Conservation (phyloP, 2,113 vertebrate genomes). For the Lichenostomus cassidix region DNA sequence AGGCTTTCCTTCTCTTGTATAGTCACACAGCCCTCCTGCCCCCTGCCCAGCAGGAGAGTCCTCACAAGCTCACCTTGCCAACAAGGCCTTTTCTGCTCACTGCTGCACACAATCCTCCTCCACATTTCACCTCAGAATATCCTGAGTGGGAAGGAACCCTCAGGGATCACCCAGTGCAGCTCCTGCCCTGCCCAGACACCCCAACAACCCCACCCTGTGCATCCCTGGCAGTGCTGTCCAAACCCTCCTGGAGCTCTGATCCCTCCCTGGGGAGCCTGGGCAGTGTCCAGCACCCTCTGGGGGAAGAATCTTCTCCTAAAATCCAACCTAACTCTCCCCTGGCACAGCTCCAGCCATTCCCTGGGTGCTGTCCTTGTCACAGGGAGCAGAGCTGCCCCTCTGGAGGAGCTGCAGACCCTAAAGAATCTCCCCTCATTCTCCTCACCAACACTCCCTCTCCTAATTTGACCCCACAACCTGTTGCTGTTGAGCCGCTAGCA, state of each 20-base stretch:
- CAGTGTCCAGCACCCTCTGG: neutral
- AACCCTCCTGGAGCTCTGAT: neutral
- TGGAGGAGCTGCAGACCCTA: neutral
- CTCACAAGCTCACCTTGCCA: neutral
- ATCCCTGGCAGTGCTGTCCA: accelerated
- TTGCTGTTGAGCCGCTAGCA: too few relatives aligned
- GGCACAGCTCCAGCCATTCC: neutral
- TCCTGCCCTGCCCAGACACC: neutral
- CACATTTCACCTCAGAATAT: neutral
- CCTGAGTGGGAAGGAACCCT: neutral
- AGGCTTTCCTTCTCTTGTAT: neutral
- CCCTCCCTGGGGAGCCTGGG: neutral
- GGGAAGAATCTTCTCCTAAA: neutral
- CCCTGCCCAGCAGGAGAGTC: neutral
- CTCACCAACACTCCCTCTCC: neutral
- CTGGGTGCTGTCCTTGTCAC: neutral
- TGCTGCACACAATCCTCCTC: neutral
- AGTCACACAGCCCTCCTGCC: too few relatives aligned
- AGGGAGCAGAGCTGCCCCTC: neutral
- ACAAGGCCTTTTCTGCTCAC: neutral
- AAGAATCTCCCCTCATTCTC: neutral
- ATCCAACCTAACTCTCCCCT: neutral
- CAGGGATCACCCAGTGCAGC: neutral
- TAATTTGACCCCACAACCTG: accelerated
- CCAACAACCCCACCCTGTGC: neutral